Evolutionary conservation across 2,113 vertebrate species (phyloP).

Genomic region (Daboia siamensis): DNA sequence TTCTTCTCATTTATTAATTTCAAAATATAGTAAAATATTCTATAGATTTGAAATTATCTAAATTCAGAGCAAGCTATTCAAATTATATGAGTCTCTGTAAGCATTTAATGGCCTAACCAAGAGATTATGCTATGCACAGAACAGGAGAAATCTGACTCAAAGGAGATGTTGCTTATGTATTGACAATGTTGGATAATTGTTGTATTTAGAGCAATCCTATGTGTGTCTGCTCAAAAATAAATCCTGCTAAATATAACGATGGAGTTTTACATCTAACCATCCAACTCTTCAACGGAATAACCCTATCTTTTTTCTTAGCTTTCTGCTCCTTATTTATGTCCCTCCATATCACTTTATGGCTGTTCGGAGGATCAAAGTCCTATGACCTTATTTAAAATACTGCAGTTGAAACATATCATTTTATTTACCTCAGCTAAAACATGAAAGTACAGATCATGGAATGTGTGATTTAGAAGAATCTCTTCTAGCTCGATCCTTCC

Average conservation of each 20-base stretch:
- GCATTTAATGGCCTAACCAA: background rate
- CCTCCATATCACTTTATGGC: background rate
- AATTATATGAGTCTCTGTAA: background rate
- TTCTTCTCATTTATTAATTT: background rate
- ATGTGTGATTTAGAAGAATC: background rate
- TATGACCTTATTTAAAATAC: background rate
- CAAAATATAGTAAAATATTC: background rate
- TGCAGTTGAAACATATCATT: background rate
- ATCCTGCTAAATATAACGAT: background rate
- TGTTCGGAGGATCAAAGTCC: background rate
- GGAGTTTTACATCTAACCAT: background rate
- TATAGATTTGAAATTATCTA: background rate
- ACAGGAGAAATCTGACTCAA: background rate
- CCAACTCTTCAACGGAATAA: background rate
- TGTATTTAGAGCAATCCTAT: background rate
- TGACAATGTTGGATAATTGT: background rate
- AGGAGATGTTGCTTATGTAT: background rate
- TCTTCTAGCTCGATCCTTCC: background rate
- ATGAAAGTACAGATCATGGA: background rate
- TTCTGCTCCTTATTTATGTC: background rate
- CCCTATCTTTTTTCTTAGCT: background rate
- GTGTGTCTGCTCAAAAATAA: background rate
- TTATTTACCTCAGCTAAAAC: background rate
- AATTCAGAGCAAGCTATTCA: background rate
- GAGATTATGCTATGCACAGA: background rate